Evolutionary conservation across 1,140 invertebrate species (phyloP).

Genomic region (Bombus pyrosoma): DNA sequence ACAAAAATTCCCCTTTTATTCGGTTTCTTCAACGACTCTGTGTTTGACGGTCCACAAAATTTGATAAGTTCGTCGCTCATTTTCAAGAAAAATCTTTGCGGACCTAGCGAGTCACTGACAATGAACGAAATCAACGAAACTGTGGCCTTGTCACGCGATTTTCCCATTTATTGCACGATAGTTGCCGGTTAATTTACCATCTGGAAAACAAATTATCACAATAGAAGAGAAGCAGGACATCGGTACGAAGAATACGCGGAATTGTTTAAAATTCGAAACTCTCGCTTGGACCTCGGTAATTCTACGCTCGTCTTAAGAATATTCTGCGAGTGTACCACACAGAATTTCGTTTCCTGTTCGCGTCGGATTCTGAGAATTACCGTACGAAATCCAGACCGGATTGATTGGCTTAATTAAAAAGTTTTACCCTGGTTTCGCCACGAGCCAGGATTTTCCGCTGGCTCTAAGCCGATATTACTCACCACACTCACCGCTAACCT

Average conservation of each 20-base stretch:
- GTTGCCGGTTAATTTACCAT: too few species aligned
- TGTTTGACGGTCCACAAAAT: too few species aligned
- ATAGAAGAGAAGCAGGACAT: neutral
- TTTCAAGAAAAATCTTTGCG: too few species aligned
- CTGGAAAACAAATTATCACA: too few species aligned
- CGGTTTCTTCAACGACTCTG: too few species aligned
- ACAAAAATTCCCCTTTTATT: too few species aligned
- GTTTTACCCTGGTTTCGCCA: constrained; percentile 5
- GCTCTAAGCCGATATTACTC: constrained; percentile 19
- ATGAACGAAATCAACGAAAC: too few species aligned
- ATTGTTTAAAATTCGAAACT: neutral
- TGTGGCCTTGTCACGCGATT: too few species aligned
- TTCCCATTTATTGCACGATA: too few species aligned
- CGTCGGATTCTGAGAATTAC: neutral
- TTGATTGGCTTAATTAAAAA: constrained; percentile 44
- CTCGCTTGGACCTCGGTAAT: too few species aligned
- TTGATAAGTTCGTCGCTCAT: too few species aligned
- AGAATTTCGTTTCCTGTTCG: neutral
- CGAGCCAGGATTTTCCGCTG: neutral
- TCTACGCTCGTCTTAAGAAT: neutral
- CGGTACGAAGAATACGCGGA: neutral
- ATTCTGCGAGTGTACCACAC: neutral
- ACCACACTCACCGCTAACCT: constrained; percentile 14
- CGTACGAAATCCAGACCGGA: constrained; percentile 4
- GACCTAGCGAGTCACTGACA: too few species aligned